A percentile compares a stretch with the other conserved stretches of the same genome.
Conservation (phyloP, 2,797 vertebrate species). For the Florisuga fusca region DNA sequence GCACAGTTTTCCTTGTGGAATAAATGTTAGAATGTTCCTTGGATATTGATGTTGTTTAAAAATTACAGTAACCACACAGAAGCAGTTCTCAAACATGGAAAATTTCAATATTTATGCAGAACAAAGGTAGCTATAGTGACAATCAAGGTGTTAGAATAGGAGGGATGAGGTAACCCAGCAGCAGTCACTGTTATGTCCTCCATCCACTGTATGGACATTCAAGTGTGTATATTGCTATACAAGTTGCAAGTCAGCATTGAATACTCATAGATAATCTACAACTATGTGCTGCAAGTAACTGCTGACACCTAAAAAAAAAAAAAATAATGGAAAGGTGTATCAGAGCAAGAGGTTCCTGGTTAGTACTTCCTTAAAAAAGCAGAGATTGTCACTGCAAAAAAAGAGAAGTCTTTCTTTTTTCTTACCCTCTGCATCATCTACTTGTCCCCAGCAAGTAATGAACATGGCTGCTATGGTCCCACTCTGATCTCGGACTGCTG, state of each 20-base stretch:
- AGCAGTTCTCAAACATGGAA: constrained; percentile 42
- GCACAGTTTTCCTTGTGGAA: constrained; percentile 13
- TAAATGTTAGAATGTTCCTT: constrained; percentile 47
- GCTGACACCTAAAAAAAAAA: neutral
- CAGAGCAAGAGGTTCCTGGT: neutral
- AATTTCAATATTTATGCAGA: constrained; percentile 18
- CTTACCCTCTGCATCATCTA: neutral
- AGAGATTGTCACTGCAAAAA: neutral
- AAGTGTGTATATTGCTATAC: neutral
- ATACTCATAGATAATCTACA: neutral
- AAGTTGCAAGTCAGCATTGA: neutral
- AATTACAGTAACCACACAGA: constrained; percentile 18
- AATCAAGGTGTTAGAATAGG: neutral
- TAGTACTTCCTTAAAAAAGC: neutral
- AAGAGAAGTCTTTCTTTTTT: neutral
- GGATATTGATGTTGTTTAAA: constrained; percentile 53
- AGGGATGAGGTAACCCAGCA: neutral
- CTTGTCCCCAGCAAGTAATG: neutral
- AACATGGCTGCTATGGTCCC: neutral
- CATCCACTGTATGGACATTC: neutral
- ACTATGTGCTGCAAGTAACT: neutral
- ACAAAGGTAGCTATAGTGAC: neutral
- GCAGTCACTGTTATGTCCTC: neutral
- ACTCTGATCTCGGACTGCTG: rapidly evolving
- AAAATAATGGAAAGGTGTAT: neutral